Evolutionary conservation across 1,140 invertebrate species (phyloP), one percentile per base, ranked within the genome.

Genomic region (Zaprionus africanus): DNA sequence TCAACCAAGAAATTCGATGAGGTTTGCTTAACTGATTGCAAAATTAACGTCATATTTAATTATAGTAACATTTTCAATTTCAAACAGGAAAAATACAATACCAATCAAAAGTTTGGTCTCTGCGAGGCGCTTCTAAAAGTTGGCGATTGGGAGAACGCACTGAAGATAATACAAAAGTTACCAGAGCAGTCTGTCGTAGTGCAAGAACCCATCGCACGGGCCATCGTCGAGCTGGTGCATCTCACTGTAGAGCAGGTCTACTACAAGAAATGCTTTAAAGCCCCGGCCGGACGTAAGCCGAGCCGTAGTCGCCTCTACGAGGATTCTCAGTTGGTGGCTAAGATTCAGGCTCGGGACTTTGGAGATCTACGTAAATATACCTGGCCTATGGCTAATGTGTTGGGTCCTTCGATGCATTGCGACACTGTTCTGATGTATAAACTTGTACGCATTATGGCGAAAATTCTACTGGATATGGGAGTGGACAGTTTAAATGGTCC

Each of bases 81-180:
- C 5, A 57, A 36, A 11, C 4, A 73, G 80, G 90, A 91, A 15
- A 96, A 96, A 86, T 96, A 96, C 90, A 93, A 94, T 90, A 94
- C 93, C 66, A 99, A 99, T 94, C 98, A 99, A 93, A 99, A 99
- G 93, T 95, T 99, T 81, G 96, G 97, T 43, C 93, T 99, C 5
- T 97, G 97, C 91, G 97, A 98, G 92, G 98, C 98, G 1, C 92
- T 99, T 5, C 92, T 99, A 5, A 95, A 96, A 79, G 95, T 99
- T 74, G 98, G 97, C 19, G 97, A 97, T 80, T 99, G 98, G 98
- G 94, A 96, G 12, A 96, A 97, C 86, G 98, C 97, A 9, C 94
- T 96, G 63, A 94, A 94, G 58, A 94, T 99, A 41, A 96, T 98
- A 22, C 95, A 95, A 66, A 94, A 95, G 62, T 94, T 99, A 65